Conservation (phyloP, 2,888 invertebrate species). For the Labia minor region DNA sequence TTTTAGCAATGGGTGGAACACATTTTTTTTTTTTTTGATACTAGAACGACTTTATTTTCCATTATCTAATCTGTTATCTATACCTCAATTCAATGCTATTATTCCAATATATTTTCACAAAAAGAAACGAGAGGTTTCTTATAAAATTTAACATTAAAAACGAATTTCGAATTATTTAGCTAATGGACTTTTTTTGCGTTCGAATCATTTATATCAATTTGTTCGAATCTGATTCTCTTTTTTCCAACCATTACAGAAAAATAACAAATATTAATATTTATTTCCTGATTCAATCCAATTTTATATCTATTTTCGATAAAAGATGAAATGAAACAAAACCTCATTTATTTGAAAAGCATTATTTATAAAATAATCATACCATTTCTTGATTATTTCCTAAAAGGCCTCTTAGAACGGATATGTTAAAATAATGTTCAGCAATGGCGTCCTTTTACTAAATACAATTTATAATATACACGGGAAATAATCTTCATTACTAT, state of each 20-base stretch:
- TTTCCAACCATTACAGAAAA: not conserved
- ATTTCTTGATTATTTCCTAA: slow-evolving; percentile 4
- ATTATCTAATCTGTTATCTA: too few species aligned
- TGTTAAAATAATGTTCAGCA: not conserved
- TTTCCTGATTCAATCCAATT: not conserved
- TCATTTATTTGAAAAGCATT: not conserved
- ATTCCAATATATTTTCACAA: too few species aligned
- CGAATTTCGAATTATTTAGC: not conserved
- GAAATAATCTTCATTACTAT: not conserved
- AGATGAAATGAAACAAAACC: not conserved
- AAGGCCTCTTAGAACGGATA: not conserved
- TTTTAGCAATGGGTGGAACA: too few species aligned
- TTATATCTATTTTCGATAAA: not conserved
- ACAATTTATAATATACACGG: slow-evolving; percentile 1
- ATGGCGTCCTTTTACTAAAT: not conserved
- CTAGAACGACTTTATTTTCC: too few species aligned
- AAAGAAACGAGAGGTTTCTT: too few species aligned
- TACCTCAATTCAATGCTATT: too few species aligned
- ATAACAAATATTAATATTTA: not conserved
- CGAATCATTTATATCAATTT: not conserved
- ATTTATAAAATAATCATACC: not conserved
- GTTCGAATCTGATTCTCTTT: not conserved
- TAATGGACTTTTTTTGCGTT: not conserved
- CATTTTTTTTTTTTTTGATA: too few species aligned
- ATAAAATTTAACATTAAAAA: too few species aligned